Evolutionary conservation across 2,113 vertebrate species (phyloP).

Genomic region (Dolichotis patagonum): DNA sequence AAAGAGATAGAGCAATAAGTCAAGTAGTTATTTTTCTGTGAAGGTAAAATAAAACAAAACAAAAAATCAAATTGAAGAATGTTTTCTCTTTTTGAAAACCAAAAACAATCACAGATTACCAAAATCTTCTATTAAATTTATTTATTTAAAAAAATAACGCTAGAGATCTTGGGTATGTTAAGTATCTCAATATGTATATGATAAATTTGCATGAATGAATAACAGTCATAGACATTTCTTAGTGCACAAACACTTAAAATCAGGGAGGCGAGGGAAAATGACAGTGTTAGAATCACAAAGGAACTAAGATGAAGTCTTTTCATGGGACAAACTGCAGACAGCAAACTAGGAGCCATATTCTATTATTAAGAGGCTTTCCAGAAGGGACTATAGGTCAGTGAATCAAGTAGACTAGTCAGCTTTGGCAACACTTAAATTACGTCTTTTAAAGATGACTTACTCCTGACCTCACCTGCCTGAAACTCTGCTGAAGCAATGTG

Average conservation of each 20-base stretch:
- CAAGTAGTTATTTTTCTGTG: slow-evolving; percentile 27
- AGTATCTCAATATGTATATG: neutral
- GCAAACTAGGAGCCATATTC: neutral
- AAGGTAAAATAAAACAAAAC: slow-evolving; percentile 66
- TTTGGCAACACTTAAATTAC: neutral
- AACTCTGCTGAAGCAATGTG: neutral
- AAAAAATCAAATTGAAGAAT: slow-evolving; percentile 67
- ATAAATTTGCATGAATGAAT: neutral
- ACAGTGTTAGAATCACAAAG: neutral
- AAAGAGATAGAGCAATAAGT: slow-evolving; percentile 35
- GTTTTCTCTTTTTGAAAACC: slow-evolving; percentile 70
- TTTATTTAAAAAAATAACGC: neutral
- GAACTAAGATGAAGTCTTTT: neutral
- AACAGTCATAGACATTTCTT: neutral
- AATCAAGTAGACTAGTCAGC: neutral
- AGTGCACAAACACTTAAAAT: neutral
- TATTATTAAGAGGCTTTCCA: neutral
- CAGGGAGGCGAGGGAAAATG: neutral
- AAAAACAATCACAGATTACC: slow-evolving; percentile 64
- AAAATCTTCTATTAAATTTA: slow-evolving; percentile 68
- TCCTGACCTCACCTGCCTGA: neutral
- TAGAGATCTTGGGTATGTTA: neutral
- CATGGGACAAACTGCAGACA: neutral
- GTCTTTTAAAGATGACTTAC: neutral
- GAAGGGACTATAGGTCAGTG: neutral